phyloP scores from a whole-genome alignment of 2,888 invertebrate species.

The Erebia palarica region DNA sequence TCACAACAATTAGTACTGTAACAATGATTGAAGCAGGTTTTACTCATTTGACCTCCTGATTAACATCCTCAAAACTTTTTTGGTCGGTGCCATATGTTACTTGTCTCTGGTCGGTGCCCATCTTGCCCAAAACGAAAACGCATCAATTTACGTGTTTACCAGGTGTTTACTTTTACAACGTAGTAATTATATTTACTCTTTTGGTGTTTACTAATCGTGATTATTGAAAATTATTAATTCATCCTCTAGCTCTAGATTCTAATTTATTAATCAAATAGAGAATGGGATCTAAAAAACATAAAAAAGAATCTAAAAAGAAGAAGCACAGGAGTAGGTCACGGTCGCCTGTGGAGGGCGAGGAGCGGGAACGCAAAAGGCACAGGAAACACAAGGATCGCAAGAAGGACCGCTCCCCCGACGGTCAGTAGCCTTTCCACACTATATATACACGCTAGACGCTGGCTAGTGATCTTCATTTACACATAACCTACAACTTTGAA shows the following conservation, averaged over 20 bases:
- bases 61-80: no score
- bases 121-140: no score
- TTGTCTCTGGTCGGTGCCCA: no score
- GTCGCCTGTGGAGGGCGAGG: constrained; percentile 80
- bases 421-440: constrained; percentile 65
- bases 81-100: no score
- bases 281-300: constrained; percentile 89
- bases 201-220: not conserved
- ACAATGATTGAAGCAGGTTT: no score
- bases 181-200: no score
- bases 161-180: no score
- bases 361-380: constrained; percentile 78
- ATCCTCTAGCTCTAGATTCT: not conserved
- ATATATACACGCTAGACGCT: constrained; percentile 49
- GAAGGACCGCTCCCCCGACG: constrained; percentile 81
- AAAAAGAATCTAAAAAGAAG: constrained; percentile 86
- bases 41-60: no score
- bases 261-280: not conserved
- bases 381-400: constrained; percentile 82
- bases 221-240: not conserved
- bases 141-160: no score
- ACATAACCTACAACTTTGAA: constrained; percentile 23
- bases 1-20: no score
- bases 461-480: constrained; percentile 55
- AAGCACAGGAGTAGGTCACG: constrained; percentile 84